Conservation (phyloP, 2,888 invertebrate species). For the Stenolophus ochropezus region DNA sequence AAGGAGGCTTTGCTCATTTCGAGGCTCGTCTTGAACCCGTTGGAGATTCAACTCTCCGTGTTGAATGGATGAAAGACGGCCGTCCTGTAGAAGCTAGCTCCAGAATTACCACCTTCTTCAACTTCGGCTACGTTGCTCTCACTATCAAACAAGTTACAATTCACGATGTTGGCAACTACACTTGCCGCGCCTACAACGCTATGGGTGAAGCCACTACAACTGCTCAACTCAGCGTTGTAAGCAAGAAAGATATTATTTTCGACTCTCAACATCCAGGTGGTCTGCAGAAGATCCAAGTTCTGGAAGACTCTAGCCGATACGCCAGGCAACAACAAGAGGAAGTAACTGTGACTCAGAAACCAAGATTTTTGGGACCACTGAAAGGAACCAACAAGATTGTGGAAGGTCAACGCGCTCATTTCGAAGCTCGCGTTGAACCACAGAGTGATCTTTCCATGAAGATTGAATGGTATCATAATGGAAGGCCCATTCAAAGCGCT, state of each 20-base stretch:
- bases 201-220: constrained; percentile 89
- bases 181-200: constrained; percentile 90
- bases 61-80: constrained; percentile 96
- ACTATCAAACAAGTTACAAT: constrained; percentile 93
- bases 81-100: constrained; percentile 94
- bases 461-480: constrained; percentile 98
- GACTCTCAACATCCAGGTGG: constrained; percentile 96
- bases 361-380: constrained; percentile 90
- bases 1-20: constrained; percentile 96
- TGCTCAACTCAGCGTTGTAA: constrained; percentile 88
- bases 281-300: constrained; percentile 90
- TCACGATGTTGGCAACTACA: constrained; percentile 92
- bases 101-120: constrained; percentile 93
- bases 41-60: constrained; percentile 90
- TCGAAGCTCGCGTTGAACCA: constrained; percentile 96
- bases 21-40: constrained; percentile 96
- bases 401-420: constrained; percentile 95
- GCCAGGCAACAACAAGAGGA: constrained; percentile 81
- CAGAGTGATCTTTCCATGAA: constrained; percentile 94
- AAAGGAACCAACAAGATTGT: constrained; percentile 95
- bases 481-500: constrained; percentile 90
- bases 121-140: constrained; percentile 95
- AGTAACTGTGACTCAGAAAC: constrained; percentile 84
- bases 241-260: constrained; percentile 88
- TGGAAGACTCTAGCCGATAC: constrained; percentile 89